phyloP scores from a whole-genome alignment of 2,797 vertebrate genomes.

The Hypotaenidia philippensis region DNA sequence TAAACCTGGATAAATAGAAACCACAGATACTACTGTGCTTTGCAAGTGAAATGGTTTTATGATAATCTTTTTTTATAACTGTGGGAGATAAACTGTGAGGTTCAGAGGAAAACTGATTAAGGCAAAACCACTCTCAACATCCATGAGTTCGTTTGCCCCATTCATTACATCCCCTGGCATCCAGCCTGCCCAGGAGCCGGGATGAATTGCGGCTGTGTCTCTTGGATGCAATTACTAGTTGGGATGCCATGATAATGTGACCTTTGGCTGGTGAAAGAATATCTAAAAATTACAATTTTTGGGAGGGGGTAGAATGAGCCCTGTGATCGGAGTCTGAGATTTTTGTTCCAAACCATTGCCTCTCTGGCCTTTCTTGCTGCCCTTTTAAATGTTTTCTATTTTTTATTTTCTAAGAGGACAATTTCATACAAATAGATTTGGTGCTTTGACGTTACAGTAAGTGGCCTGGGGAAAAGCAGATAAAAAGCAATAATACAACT shows the following conservation, averaged over 20 bases:
- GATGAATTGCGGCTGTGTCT: neutral
- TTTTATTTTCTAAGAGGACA: neutral
- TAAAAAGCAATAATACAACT: conserved; percentile 60
- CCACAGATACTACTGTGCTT: neutral
- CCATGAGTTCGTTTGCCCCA: neutral
- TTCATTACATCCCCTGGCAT: neutral
- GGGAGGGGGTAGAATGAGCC: neutral
- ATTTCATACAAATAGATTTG: conserved; percentile 59
- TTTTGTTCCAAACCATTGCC: conserved; percentile 33
- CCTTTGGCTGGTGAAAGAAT: conserved; percentile 7
- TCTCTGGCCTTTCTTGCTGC: neutral
- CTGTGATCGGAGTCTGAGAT: neutral
- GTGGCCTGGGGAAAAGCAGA: conserved; percentile 33
- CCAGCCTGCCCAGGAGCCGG: neutral
- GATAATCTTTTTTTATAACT: neutral
- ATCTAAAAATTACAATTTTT: neutral
- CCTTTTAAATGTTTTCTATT: neutral
- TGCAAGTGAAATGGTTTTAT: conserved; percentile 51
- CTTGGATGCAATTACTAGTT: conserved; percentile 35
- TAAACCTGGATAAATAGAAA: conserved; percentile 9
- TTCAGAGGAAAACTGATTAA: neutral
- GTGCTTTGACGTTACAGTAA: conserved; percentile 11
- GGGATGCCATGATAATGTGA: conserved; percentile 26
- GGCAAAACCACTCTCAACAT: neutral
- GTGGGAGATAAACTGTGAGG: neutral